Conservation (phyloP, 2,888 invertebrate genomes). For the Thalpophila matura region DNA sequence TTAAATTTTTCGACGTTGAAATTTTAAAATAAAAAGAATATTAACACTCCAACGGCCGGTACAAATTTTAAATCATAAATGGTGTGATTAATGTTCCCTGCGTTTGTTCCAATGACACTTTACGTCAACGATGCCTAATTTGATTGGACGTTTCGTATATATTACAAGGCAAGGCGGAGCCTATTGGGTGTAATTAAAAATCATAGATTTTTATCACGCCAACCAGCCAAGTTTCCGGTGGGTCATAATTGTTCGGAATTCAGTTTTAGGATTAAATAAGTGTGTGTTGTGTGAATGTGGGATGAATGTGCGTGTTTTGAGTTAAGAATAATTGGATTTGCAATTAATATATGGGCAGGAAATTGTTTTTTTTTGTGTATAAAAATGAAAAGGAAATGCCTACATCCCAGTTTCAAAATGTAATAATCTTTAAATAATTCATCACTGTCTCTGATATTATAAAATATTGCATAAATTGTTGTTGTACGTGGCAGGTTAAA, state of each 20-base stretch:
- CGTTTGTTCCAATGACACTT: conserved; percentile 73
- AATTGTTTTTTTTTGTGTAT: conserved; percentile 13
- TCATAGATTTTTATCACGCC: conserved; percentile 83
- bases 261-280: conserved; percentile 57
- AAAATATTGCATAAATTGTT: conserved; percentile 18
- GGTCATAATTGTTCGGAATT: conserved; percentile 77
- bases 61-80: conserved; percentile 67
- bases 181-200: conserved; percentile 86
- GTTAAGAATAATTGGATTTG: conserved; percentile 55
- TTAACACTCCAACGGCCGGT: conserved; percentile 71
- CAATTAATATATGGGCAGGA: conserved; percentile 28
- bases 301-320: conserved; percentile 52
- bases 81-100: conserved; percentile 83
- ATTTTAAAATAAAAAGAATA: conserved; percentile 61
- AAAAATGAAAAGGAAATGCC: not conserved
- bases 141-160: conserved; percentile 89
- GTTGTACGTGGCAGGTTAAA: conserved; percentile 31
- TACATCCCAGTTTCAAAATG: not conserved
- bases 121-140: conserved; percentile 84
- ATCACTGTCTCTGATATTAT: too few relatives aligned
- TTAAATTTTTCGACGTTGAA: conserved; percentile 65
- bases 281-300: conserved; percentile 54
- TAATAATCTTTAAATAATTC: not conserved
- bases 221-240: conserved; percentile 84
- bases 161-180: conserved; percentile 82